Conservation (phyloP, 2,888 invertebrate species). For the Macrosiphum euphorbiae region DNA sequence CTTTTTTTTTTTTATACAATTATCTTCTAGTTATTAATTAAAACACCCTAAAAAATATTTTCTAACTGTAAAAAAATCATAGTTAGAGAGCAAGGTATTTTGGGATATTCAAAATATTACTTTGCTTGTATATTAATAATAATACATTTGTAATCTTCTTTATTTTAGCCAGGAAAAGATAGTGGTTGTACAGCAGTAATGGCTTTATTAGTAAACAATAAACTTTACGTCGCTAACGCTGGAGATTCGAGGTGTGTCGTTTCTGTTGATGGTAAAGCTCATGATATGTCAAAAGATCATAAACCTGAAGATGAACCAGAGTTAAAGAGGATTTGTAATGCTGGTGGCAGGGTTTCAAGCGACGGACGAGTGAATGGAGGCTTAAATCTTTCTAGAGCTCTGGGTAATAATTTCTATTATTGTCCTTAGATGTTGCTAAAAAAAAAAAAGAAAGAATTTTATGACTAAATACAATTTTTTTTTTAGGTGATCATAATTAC, state of each 20-base stretch:
- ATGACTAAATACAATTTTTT: not conserved
- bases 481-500: slow-evolving; percentile 90
- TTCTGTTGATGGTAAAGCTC: slow-evolving; percentile 84
- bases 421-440: not conserved
- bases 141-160: not conserved
- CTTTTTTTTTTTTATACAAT: no score
- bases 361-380: slow-evolving; percentile 98
- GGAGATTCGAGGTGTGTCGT: slow-evolving; percentile 94
- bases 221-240: slow-evolving; percentile 93
- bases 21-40: not conserved
- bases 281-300: slow-evolving; percentile 96
- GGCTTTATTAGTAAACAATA: slow-evolving; percentile 79
- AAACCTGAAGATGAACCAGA: slow-evolving; percentile 96
- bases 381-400: slow-evolving; percentile 93
- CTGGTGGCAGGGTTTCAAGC: slow-evolving; percentile 91
- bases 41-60: not conserved
- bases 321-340: slow-evolving; percentile 85
- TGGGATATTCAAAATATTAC: not conserved
- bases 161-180: slow-evolving; percentile 82
- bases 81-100: no score
- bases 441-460: not conserved
- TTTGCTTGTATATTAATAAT: not conserved
- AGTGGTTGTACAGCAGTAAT: slow-evolving; percentile 99
- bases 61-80: not conserved
- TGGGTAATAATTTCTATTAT: slow-evolving; percentile 73